phyloP scores from a whole-genome alignment of 2,113 vertebrate genomes.

The Tragelaphus imberbis region DNA sequence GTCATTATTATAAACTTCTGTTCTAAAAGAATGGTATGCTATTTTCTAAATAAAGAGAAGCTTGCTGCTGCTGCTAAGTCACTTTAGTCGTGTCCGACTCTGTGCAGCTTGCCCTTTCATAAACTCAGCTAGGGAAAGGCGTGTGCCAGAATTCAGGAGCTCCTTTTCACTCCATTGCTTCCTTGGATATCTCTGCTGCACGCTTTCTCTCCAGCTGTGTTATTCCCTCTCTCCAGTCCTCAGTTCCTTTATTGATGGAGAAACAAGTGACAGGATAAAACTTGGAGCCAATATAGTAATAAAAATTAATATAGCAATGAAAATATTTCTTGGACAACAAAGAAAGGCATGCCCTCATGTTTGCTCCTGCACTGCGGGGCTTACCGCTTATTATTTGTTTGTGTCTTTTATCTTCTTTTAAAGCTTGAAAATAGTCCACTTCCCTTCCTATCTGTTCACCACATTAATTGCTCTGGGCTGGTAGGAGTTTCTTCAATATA shows the following conservation, averaged over 20 bases:
- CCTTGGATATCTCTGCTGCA: neutral
- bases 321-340: neutral
- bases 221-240: neutral
- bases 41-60: neutral
- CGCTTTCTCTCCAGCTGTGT: neutral
- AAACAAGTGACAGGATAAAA: neutral
- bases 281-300: neutral
- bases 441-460: slow-evolving; percentile 37
- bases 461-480: slow-evolving; percentile 41
- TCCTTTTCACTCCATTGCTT: neutral
- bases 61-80: too few relatives aligned
- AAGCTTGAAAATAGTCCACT: neutral
- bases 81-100: too few relatives aligned
- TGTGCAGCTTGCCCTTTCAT: neutral
- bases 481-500: slow-evolving; percentile 32
- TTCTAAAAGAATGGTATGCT: neutral
- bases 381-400: neutral
- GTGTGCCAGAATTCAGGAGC: neutral
- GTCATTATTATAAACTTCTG: neutral
- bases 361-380: neutral
- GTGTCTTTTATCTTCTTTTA: slow-evolving; percentile 32
- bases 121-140: neutral
- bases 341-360: neutral
- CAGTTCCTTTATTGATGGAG: neutral
- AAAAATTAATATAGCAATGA: neutral